Evolutionary conservation across 2,888 invertebrate species (phyloP).

Genomic region (Drosophila hawaiiensis): DNA sequence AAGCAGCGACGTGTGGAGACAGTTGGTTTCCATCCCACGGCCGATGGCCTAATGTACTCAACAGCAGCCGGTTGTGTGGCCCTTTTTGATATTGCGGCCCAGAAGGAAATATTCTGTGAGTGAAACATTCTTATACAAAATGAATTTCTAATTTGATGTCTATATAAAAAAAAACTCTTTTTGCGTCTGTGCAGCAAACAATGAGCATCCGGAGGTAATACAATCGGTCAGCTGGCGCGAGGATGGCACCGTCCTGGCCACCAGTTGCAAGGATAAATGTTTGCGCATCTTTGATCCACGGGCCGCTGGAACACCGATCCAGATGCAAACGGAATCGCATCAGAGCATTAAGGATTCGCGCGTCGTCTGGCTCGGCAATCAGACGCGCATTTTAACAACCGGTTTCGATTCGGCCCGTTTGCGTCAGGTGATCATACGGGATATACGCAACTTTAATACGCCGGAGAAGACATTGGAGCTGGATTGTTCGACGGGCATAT

Average conservation of each 20-base stretch:
- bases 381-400: slow-evolving; percentile 93
- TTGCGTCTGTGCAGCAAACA: slow-evolving; percentile 86
- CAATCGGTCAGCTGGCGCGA: slow-evolving; percentile 96
- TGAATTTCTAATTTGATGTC: no score
- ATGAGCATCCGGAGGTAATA: slow-evolving; percentile 93
- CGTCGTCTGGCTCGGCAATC: slow-evolving; percentile 95
- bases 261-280: slow-evolving; percentile 96
- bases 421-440: slow-evolving; percentile 95
- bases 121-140: slow-evolving; percentile 1
- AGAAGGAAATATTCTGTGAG: slow-evolving; percentile 92
- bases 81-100: slow-evolving; percentile 94
- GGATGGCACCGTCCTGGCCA: slow-evolving; percentile 91
- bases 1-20: slow-evolving; percentile 95
- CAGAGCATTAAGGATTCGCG: slow-evolving; percentile 96
- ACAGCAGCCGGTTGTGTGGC: slow-evolving; percentile 93
- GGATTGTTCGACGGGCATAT: slow-evolving; percentile 94
- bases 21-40: slow-evolving; percentile 95
- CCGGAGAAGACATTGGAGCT: slow-evolving; percentile 92
- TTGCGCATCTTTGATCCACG: slow-evolving; percentile 94
- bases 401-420: slow-evolving; percentile 95
- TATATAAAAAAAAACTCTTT: no score
- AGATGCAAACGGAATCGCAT: slow-evolving; percentile 91
- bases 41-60: slow-evolving; percentile 94
- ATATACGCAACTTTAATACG: slow-evolving; percentile 91
- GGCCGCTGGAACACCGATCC: slow-evolving; percentile 87